Evolutionary conservation across 2,113 vertebrate species (phyloP).

Genomic region (Caloenas nicobarica): DNA sequence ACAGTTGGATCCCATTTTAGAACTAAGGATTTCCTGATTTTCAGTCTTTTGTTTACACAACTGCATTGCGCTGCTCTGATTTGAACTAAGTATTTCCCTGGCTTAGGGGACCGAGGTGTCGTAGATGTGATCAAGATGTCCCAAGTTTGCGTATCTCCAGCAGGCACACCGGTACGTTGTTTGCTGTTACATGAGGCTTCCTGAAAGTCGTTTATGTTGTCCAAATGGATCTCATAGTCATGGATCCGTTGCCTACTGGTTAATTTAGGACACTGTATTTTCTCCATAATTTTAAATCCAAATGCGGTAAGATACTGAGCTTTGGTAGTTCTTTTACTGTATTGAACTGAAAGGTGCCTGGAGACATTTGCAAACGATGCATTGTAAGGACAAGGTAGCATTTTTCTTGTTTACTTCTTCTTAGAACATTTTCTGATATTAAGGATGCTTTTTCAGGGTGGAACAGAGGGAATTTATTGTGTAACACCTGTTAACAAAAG

Average conservation of each 20-base stretch:
- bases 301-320: not conserved
- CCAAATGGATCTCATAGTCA: not conserved
- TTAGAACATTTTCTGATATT: conserved; percentile 15
- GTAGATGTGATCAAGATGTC: not conserved
- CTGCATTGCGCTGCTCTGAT: conserved; percentile 7
- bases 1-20: conserved; percentile 52
- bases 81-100: not conserved
- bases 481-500: conserved; percentile 65
- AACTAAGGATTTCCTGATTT: conserved; percentile 50
- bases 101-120: not conserved
- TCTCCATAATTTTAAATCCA: not conserved
- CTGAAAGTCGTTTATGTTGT: not conserved
- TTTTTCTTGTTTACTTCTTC: conserved; percentile 30
- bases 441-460: conserved; percentile 33
- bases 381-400: not conserved
- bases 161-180: not conserved
- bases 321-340: not conserved
- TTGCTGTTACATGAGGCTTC: not conserved
- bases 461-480: conserved; percentile 65
- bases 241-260: not conserved
- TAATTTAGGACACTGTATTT: not conserved
- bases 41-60: conserved; percentile 33
- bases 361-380: not conserved
- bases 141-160: not conserved
- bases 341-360: not conserved